phyloP scores from a whole-genome alignment of 2,888 invertebrate species.

The Pherbina coryleti region DNA sequence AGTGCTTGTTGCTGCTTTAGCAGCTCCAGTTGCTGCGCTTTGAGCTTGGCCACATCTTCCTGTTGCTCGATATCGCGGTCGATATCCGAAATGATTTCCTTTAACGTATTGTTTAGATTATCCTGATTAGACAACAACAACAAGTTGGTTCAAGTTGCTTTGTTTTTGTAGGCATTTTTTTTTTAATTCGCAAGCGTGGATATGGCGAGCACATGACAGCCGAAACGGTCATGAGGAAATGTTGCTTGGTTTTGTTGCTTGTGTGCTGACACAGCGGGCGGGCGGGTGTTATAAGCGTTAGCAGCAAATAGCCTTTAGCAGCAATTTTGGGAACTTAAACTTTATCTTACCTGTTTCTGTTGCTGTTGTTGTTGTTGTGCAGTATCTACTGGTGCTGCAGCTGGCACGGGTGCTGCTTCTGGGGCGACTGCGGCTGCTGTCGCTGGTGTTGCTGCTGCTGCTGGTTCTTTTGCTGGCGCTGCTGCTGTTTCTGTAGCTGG shows the following conservation, averaged over 20 bases:
- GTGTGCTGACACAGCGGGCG: neutral
- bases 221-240: too few species aligned
- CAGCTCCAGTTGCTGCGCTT: constrained; percentile 56
- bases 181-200: too few species aligned
- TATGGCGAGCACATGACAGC: too few species aligned
- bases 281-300: neutral
- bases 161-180: neutral
- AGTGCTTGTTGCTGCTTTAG: constrained; percentile 58
- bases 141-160: neutral
- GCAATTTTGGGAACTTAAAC: neutral
- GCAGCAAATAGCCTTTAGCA: neutral
- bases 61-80: constrained; percentile 73
- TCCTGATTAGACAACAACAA: constrained; percentile 66
- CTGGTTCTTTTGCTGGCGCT: neutral
- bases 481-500: neutral
- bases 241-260: too few species aligned
- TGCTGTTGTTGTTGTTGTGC: neutral
- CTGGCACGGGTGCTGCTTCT: neutral
- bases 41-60: constrained; percentile 59
- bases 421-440: neutral
- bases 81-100: constrained; percentile 75
- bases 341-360: neutral
- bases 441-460: neutral
- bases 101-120: constrained; percentile 72
- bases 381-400: neutral